Conservation (phyloP, 2,113 vertebrate genomes). For the Rutilus rutilus region DNA sequence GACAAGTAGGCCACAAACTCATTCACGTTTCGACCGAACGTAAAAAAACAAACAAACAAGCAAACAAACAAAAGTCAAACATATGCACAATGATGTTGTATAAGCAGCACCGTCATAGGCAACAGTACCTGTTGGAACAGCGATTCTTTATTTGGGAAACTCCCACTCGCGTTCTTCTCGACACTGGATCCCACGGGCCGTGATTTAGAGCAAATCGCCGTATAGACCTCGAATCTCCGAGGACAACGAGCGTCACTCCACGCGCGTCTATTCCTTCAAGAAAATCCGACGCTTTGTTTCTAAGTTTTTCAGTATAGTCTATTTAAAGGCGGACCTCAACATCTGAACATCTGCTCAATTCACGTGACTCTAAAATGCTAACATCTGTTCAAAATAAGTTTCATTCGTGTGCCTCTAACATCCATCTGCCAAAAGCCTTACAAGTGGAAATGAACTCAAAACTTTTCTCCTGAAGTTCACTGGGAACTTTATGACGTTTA, state of each 20-base stretch:
- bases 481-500: not conserved
- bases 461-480: not conserved
- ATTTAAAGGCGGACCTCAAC: slow-evolving; percentile 59
- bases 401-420: slow-evolving; percentile 59
- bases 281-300: slow-evolving; percentile 50
- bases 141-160: slow-evolving; percentile 18
- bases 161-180: slow-evolving; percentile 28
- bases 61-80: not conserved
- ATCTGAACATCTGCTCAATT: slow-evolving; percentile 64
- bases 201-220: slow-evolving; percentile 41
- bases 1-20: slow-evolving; percentile 8
- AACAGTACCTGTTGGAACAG: slow-evolving; percentile 29
- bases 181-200: slow-evolving; percentile 4
- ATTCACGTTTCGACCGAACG: not conserved
- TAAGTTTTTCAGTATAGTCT: slow-evolving; percentile 45
- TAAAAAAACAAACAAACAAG: not conserved
- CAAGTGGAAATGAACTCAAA: slow-evolving; percentile 46
- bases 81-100: not conserved
- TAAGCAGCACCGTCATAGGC: not conserved
- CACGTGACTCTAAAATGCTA: slow-evolving; percentile 66
- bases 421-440: slow-evolving; percentile 54
- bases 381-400: slow-evolving; percentile 66
- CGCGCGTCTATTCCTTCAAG: slow-evolving; percentile 29
- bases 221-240: slow-evolving; percentile 15
- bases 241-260: slow-evolving; percentile 29